Evolutionary conservation across 2,888 invertebrate species (phyloP).

Genomic region (Sphecodes monilicornis): DNA sequence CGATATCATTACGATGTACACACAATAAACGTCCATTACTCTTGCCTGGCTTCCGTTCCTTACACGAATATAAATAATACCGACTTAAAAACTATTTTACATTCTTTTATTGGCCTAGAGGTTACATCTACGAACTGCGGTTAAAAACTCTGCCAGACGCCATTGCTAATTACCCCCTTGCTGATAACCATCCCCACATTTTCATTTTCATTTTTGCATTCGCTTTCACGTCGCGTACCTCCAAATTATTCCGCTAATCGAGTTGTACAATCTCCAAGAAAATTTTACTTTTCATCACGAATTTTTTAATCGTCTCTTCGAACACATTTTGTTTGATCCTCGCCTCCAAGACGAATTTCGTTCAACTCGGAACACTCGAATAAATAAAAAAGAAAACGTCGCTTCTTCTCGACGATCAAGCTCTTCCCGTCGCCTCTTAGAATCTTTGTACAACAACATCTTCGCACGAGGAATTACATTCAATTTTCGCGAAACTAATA

Average conservation of each 20-base stretch:
- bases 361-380: conserved; percentile 20
- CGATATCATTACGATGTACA: conserved; percentile 79
- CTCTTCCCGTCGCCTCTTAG: background rate
- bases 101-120: conserved; percentile 69
- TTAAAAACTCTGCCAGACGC: conserved; percentile 61
- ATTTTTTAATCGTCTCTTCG: conserved; percentile 20
- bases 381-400: conserved; percentile 13
- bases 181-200: conserved; percentile 13
- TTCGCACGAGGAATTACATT: conserved; percentile 10
- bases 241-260: conserved; percentile 50
- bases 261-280: conserved; percentile 48
- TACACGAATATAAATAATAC: conserved; percentile 83
- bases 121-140: conserved; percentile 68
- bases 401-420: conserved; percentile 5
- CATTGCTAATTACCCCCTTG: conserved; percentile 30
- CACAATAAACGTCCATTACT: conserved; percentile 80
- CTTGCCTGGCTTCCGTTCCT: conserved; percentile 74
- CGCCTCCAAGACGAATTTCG: conserved; percentile 38
- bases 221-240: conserved; percentile 13
- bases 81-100: conserved; percentile 81
- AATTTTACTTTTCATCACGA: background rate
- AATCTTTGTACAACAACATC: conserved; percentile 23
- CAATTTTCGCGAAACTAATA: background rate
- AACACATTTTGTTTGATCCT: conserved; percentile 18
- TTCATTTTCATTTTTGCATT: background rate